Conservation (phyloP, 2,113 vertebrate genomes). For the Lontra canadensis region DNA sequence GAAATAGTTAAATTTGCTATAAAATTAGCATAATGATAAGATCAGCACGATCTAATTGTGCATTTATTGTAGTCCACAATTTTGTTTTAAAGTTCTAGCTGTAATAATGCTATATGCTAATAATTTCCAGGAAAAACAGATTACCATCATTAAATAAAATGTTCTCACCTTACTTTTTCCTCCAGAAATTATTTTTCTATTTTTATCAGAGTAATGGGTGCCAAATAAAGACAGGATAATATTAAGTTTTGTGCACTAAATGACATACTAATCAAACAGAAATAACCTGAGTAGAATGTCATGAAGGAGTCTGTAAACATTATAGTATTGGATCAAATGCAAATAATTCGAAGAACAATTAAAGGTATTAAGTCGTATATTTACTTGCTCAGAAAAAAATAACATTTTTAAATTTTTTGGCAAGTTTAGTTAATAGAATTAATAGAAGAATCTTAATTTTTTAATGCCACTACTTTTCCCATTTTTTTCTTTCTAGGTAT, state of each 20-base stretch:
- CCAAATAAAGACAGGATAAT: neutral
- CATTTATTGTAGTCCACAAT: neutral
- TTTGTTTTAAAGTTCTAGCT: neutral
- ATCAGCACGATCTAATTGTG: neutral
- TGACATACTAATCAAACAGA: neutral
- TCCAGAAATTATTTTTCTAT: neutral
- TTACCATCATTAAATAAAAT: neutral
- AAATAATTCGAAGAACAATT: neutral
- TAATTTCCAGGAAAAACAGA: conserved; percentile 4
- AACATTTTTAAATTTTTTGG: neutral
- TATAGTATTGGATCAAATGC: neutral
- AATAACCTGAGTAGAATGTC: neutral
- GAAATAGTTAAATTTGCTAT: neutral
- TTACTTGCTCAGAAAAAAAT: neutral
- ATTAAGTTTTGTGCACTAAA: neutral
- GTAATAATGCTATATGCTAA: neutral
- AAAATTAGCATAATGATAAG: neutral
- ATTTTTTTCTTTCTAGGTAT: neutral
- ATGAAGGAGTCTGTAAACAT: neutral
- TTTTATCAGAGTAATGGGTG: neutral
- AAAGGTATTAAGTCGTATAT: rapidly evolving
- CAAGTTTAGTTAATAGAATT: neutral
- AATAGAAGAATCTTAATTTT: neutral
- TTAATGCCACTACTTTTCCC: neutral
- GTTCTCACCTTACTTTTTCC: neutral